These are phyloP conservation scores for Geothlypis trichas DNA, from an alignment of 2,113 vertebrate genomes.

Conservation along the genomic window DNA sequence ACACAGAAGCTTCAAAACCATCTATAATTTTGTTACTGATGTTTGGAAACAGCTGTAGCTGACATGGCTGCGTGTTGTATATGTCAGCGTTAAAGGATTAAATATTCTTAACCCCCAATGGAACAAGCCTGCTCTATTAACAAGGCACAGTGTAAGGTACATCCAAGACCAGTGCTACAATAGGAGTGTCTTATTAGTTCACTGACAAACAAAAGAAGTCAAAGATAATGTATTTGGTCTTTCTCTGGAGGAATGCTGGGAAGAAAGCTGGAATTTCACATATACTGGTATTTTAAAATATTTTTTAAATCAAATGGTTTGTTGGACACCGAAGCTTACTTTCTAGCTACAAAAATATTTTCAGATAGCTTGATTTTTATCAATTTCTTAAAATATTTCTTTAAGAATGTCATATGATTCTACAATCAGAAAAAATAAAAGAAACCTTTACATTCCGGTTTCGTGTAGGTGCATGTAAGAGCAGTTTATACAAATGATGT, in stretches of 20 bases:
- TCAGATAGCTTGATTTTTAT: neutral
- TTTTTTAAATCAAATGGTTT: neutral
- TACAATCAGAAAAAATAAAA: neutral
- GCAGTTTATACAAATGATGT: neutral
- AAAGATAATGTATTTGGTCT: neutral
- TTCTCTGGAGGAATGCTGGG: neutral
- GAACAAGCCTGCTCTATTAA: constrained; percentile 61
- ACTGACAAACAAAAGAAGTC: constrained; percentile 43
- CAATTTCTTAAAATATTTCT: neutral
- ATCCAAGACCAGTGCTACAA: neutral
- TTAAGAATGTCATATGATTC: neutral
- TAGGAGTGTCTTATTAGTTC: constrained; percentile 10
- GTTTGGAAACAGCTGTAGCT: constrained; percentile 84
- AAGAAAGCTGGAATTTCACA: neutral
- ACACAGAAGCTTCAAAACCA: constrained; percentile 79
- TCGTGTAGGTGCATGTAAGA: neutral
- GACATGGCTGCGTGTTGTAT: constrained; percentile 71
- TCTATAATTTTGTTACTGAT: constrained; percentile 85
- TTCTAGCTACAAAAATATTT: neutral
- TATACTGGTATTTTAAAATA: neutral
- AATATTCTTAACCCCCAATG: constrained; percentile 70
- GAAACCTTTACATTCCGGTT: neutral
- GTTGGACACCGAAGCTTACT: neutral
- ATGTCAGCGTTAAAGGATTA: constrained; percentile 76
- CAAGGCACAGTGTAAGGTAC: constrained; percentile 26